Percentiles rank a stretch among this genome's conserved stretches.
Evolutionary conservation across 2,888 invertebrate genomes (phyloP).

Genomic region (Drosophila stalkeri): DNA sequence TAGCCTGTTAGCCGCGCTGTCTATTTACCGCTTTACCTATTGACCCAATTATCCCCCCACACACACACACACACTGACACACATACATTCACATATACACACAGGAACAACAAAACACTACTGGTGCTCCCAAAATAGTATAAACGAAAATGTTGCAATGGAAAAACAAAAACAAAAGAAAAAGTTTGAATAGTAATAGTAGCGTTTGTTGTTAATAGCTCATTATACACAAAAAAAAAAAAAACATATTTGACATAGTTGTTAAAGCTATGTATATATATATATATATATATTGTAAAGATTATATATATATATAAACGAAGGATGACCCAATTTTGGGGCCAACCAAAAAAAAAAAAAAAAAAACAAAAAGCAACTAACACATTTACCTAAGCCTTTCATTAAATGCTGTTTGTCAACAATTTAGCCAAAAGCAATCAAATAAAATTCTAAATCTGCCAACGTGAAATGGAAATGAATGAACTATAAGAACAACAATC

Average conservation of each 20-base stretch:
- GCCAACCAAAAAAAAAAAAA: not conserved
- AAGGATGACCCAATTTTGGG: conserved; percentile 29
- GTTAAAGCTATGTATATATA: conserved; percentile 28
- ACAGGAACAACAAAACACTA: conserved; percentile 37
- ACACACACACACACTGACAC: conserved; percentile 1
- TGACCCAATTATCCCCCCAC: conserved; percentile 8
- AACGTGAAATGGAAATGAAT: conserved; percentile 27
- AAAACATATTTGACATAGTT: conserved; percentile 20
- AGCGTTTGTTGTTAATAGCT: conserved; percentile 71
- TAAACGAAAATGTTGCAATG: conserved; percentile 38
- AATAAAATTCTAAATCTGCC: conserved; percentile 52
- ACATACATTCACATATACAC: not conserved
- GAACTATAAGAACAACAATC: conserved; percentile 34
- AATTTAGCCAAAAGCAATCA: conserved; percentile 54
- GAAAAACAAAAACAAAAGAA: conserved; percentile 17
- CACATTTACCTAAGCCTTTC: conserved; percentile 29
- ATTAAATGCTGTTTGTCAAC: conserved; percentile 31
- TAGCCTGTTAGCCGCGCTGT: not conserved
- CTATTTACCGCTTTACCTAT: conserved; percentile 3
- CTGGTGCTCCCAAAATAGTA: conserved; percentile 70
- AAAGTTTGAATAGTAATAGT: conserved; percentile 42
- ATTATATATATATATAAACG: not conserved
- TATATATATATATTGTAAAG: not conserved
- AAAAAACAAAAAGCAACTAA: conserved; percentile 11
- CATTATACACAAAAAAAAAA: conserved; percentile 38